Evolutionary conservation across 2,113 vertebrate species (phyloP), one percentile per base, ranked within the genome.

Genomic region (Oceanodroma tethys): DNA sequence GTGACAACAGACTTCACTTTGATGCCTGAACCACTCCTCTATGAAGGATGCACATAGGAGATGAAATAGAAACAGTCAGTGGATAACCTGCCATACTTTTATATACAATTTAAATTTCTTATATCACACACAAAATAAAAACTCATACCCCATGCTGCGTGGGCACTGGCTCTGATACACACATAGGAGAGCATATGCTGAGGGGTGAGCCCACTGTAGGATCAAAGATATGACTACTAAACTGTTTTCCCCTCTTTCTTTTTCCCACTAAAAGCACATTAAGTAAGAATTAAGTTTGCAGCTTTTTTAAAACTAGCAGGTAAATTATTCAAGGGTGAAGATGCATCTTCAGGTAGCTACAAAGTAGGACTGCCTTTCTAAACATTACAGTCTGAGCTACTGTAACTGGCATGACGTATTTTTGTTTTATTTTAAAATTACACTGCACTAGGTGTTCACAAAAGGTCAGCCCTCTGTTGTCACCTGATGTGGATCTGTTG

Each of bases 131-230:
- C 7, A 58, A 56, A 62, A 56, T 26, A 32, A 58, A 83, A 52
- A 0, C 10, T 42, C 56, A 15, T 4, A 12, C 2, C 19, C 27
- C 12, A 0, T 26, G 32, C 36, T 40, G 29, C 38, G 26, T 0
- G 1, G 29, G 42, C 71, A 23, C 42, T 20, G 32, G 29, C 22
- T 25, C 25, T 4, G 56, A 40, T 18, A 60, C 13, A 4, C 18
- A 23, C 1, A n/a, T n/a, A n/a, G 82, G 17, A 74, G 32, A 3
- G 22, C 48, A 21, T 1, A 4, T 16, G 47, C 55, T 3, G 48
- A 29, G 32, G 12, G 19, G 7, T 2, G 19, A 56, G 56, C 48
- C 32, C 63, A 12, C 9, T 18, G 47, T 2, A 47, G 9, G 50
- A 32, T 42, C 21, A 23, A 56, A 34, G n/a, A 34, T 25, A 22